Evolutionary conservation across 2,888 invertebrate genomes (phyloP), one percentile per base, ranked within the genome.

Genomic region (Rhogogaster chlorosoma): DNA sequence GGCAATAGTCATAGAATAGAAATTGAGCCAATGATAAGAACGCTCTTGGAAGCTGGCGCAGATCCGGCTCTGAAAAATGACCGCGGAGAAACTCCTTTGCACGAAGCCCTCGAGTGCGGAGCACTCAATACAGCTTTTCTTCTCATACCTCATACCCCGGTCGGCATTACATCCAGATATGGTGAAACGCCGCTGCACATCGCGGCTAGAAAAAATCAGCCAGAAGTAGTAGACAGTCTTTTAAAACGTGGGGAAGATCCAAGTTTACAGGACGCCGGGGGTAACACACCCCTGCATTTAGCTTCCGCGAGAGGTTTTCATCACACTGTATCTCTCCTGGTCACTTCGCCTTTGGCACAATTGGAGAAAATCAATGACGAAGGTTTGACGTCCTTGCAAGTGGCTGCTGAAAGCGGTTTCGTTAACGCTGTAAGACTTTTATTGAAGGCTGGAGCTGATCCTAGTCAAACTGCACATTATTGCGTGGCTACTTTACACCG

Each of bases 361-460:
- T 87, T 94, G 53, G 92, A 93, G 78, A 90, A 91, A 57, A 86
- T 89, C 4, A 94, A 94, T 85, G 86, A 89, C 12, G 92, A 93
- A 5, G 93, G 92, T 1, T 87, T 92, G 67, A 93, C 93, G 0
- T 90, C 93, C 0, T 89, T 93, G 4, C 93, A 93, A 86, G 91
- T 93, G 4, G 93, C 93, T n/a, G 92, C 93, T 10, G 93, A 93
- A 84, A 93, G 93, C 85, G 92, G 93, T 12, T 93, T 93, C 78
- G 90, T 91, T 18, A 89, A 90, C 29, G 92, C 93, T 10, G 93
- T 93, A 18, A 88, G 67, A 78, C 85, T 91, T 49, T 82, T 91
- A 38, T 77, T 91, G 4, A 89, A 91, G 83, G 91, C 91, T 12
- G 91, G 91, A 29, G 91, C 91, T 9, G 91, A 91, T 87, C 90